Evolutionary conservation across 2,888 invertebrate species (phyloP), one percentile per base, ranked within the genome.

Genomic region (Saturnia pavonia): DNA sequence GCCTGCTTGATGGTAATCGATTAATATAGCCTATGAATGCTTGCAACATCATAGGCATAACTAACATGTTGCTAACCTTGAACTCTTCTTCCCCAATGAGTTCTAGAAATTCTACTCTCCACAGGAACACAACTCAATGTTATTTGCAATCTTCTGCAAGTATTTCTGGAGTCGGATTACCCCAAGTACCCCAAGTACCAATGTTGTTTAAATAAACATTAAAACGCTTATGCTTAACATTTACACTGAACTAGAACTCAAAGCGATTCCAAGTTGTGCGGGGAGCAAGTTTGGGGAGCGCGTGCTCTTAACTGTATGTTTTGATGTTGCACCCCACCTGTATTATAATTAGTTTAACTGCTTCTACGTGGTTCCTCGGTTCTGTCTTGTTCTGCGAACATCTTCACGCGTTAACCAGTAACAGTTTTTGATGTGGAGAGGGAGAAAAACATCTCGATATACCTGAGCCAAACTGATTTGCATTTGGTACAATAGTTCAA

Each of bases 301-400:
- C 85, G 85, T 86, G 89, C 89, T 89, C 88, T 85, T 88, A 86
- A 86, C 86, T 83, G 84, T 79, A 81, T 86, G 81, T 81, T 85
- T 76, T 82, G 84, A 83, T 85, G 89, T 82, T 86, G 86, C 89
- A 86, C 80, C 79, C 85, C 88, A 90, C 90, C 91, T 91, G 89
- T 91, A 91, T 88, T 89, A 88, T 91, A 91, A 92, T 92, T 91
- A 91, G 87, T 90, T 90, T 85, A 88, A 87, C 89, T 85, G 85
- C 81, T 77, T 72, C 76, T 81, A 84, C 84, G 87, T 85, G 85
- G 70, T 42, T 42, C 66, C 40, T 67, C 57, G 22, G 27, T 25
- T 34, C 34, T 34, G 11, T 65, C 66, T 51, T 67, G 42, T 54
- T 70, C 65, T 65, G 40, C 14, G 65, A 34, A 40, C n/a, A 65